A percentile compares a stretch with the other conserved stretches of the same genome.
These are phyloP conservation scores for Diaperis boleti DNA, from an alignment of 2,888 invertebrate genomes.

Conservation along the genomic window DNA sequence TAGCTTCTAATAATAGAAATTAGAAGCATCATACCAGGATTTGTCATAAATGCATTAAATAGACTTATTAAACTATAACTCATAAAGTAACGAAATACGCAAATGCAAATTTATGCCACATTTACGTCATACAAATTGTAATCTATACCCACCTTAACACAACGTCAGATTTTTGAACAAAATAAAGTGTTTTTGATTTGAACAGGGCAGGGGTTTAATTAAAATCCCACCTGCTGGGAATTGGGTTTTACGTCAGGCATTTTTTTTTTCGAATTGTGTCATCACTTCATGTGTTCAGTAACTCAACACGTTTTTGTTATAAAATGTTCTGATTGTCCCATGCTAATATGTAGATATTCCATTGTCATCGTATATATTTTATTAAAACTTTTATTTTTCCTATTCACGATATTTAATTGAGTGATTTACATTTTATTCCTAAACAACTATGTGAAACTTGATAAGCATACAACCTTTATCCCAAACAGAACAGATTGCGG, in stretches of 20 bases:
- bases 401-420: no score
- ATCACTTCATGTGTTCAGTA: no score
- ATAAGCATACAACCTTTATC: no score
- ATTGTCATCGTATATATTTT: no score
- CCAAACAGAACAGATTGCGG: no score
- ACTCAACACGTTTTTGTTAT: no score
- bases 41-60: not conserved
- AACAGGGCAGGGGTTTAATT: constrained; percentile 23
- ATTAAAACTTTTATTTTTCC: no score
- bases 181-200: constrained; percentile 7
- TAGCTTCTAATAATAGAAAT: not conserved
- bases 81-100: constrained; percentile 8
- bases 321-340: no score
- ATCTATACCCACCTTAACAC: constrained; percentile 4
- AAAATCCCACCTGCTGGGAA: constrained; percentile 12
- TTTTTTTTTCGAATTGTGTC: constrained; percentile 7
- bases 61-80: not conserved
- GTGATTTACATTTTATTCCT: no score
- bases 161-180: not conserved
- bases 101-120: constrained; percentile 9
- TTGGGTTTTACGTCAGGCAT: constrained; percentile 3
- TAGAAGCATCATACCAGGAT: not conserved
- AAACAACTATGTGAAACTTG: no score
- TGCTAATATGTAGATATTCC: no score
- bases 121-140: constrained; percentile 16